These are phyloP conservation scores for Scomber colias DNA, from an alignment of 2,113 vertebrate species.

Conservation along the genomic window DNA sequence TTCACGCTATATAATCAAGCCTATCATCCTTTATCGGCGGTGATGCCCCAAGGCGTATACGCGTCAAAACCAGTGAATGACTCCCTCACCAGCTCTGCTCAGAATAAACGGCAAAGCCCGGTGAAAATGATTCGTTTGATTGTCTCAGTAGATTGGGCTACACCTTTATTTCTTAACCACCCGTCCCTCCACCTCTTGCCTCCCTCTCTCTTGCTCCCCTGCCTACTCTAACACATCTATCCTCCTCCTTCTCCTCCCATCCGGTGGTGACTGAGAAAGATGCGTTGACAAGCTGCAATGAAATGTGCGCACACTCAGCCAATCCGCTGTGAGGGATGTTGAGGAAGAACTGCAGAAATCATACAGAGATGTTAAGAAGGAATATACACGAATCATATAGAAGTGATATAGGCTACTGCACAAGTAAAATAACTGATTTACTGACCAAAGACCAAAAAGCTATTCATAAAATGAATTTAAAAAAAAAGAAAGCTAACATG, in stretches of 20 bases:
- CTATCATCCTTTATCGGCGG: conserved; percentile 57
- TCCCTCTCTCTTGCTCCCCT: conserved; percentile 53
- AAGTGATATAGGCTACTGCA: background rate
- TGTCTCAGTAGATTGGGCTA: conserved; percentile 45
- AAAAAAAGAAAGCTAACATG: too few relatives aligned
- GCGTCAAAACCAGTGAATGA: conserved; percentile 43
- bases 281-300: conserved; percentile 78
- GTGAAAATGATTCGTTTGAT: conserved; percentile 31
- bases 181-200: conserved; percentile 50
- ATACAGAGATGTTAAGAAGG: background rate
- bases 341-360: conserved; percentile 31
- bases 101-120: conserved; percentile 20
- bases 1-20: conserved; percentile 48
- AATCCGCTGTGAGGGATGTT: conserved; percentile 59
- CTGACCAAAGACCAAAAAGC: too few relatives aligned
- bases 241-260: conserved; percentile 73
- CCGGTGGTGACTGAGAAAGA: conserved; percentile 69
- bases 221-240: conserved; percentile 62
- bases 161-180: conserved; percentile 58
- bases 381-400: background rate
- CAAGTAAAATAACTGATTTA: too few relatives aligned
- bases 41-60: conserved; percentile 66
- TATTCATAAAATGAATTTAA: too few relatives aligned
- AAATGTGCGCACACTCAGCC: conserved; percentile 71
- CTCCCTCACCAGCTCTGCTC: conserved; percentile 14